A percentile compares a stretch with the other conserved stretches of the same genome.
Evolutionary conservation across 2,888 invertebrate genomes (phyloP).

Genomic region (Drosophila vallismaia): DNA sequence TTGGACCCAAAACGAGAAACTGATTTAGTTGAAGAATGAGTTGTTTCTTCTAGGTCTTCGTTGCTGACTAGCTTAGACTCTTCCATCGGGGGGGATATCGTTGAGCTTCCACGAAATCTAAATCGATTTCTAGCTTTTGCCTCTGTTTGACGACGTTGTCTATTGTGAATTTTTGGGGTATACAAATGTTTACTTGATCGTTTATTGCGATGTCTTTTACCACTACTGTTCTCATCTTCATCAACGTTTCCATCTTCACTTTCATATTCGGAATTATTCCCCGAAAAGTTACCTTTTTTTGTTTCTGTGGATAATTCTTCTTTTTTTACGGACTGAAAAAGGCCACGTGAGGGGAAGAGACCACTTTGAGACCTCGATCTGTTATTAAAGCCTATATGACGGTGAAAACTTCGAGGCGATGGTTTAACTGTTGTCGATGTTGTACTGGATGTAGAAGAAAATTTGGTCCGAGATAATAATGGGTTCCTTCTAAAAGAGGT

Average conservation of each 20-base stretch:
- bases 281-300: conserved; percentile 14
- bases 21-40: conserved; percentile 38
- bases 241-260: conserved; percentile 85
- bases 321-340: conserved; percentile 86
- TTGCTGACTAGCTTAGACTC: conserved; percentile 32
- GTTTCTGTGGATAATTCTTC: conserved; percentile 74
- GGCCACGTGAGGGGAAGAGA: conserved; percentile 89
- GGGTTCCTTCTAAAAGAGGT: conserved; percentile 85
- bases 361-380: conserved; percentile 87
- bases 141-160: conserved; percentile 67
- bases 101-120: conserved; percentile 84
- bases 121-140: conserved; percentile 85
- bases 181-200: conserved; percentile 85
- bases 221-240: conserved; percentile 41
- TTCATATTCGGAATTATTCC: conserved; percentile 64
- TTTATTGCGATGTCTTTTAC: conserved; percentile 85
- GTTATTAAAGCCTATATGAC: conserved; percentile 84
- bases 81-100: conserved; percentile 56
- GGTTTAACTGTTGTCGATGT: conserved; percentile 85
- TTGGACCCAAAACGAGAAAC: conserved; percentile 56
- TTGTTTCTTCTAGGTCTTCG: conserved; percentile 40
- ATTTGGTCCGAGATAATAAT: conserved; percentile 84
- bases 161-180: not conserved
- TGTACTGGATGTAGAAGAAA: conserved; percentile 84
- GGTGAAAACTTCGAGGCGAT: conserved; percentile 78